phyloP scores from a whole-genome alignment of 2,797 vertebrate genomes.

The Rallus crepitans region DNA sequence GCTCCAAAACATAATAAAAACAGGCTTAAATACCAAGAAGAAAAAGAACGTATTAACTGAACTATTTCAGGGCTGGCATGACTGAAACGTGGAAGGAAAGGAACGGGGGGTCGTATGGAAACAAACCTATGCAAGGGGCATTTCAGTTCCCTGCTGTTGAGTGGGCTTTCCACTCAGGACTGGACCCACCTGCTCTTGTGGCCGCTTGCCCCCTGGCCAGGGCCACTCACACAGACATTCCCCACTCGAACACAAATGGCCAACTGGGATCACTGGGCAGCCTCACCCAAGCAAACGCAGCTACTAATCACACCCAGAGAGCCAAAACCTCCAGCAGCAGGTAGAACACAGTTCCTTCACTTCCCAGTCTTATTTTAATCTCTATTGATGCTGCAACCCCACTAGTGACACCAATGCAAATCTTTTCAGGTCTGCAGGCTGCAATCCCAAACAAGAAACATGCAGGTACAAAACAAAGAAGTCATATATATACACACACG shows the following conservation, averaged over 20 bases:
- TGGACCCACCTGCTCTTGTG: not conserved
- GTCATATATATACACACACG: accelerated
- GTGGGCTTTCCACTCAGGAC: accelerated
- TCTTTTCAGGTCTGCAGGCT: not conserved
- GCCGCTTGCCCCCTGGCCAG: not conserved
- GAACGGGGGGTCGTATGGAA: not conserved
- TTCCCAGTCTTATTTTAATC: not conserved
- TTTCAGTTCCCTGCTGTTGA: not conserved
- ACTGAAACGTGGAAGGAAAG: not conserved
- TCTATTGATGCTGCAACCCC: not conserved
- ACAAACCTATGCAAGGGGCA: not conserved
- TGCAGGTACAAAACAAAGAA: not conserved
- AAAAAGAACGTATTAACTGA: not conserved
- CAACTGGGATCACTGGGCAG: not conserved
- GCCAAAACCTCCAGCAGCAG: not conserved
- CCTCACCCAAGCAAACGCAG: not conserved
- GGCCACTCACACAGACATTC: not conserved
- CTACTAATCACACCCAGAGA: not conserved
- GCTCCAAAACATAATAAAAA: not conserved
- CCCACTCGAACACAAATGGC: not conserved
- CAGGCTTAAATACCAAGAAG: not conserved
- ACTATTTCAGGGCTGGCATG: not conserved
- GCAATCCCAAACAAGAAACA: not conserved
- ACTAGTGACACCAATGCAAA: not conserved
- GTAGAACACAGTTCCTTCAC: accelerated